A percentile compares a stretch with the other conserved stretches of the same genome.
phyloP scores from a whole-genome alignment of 2,888 invertebrate genomes.

The Chrysolina oricalcia region DNA sequence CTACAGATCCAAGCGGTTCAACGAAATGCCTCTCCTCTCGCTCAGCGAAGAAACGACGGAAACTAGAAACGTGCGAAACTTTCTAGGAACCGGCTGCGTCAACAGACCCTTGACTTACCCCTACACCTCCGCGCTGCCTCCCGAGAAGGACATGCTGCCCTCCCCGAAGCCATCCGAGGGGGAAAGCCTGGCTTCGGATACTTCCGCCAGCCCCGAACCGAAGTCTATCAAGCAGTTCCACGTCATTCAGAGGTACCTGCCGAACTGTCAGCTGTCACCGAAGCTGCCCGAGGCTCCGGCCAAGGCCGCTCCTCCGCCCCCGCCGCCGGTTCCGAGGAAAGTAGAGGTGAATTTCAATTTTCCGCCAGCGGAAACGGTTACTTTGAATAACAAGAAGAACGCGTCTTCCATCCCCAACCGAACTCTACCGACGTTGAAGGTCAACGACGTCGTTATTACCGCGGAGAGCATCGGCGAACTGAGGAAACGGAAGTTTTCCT shows the following conservation, averaged over 20 bases:
- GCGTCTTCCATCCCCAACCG: slow-evolving; percentile 25
- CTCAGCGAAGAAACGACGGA: slow-evolving; percentile 51
- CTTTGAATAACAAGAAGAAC: slow-evolving; percentile 38
- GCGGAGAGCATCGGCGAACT: slow-evolving; percentile 43
- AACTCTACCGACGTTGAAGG: slow-evolving; percentile 58
- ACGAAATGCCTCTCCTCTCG: slow-evolving; percentile 31
- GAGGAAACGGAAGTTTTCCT: slow-evolving; percentile 52
- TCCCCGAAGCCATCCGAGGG: slow-evolving; percentile 34
- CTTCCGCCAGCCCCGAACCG: slow-evolving; percentile 49
- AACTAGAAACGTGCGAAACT: slow-evolving; percentile 59
- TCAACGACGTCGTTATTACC: slow-evolving; percentile 60
- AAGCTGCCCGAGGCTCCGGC: slow-evolving; percentile 37
- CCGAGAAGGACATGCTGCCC: slow-evolving; percentile 32
- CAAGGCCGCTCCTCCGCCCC: slow-evolving; percentile 26
- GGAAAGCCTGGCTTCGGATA: slow-evolving; percentile 9
- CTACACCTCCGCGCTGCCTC: slow-evolving; percentile 69
- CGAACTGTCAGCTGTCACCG: slow-evolving; percentile 39
- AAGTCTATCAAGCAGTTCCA: slow-evolving; percentile 71
- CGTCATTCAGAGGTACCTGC: slow-evolving; percentile 64
- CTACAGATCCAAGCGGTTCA: slow-evolving; percentile 43
- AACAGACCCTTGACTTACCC: slow-evolving; percentile 82
- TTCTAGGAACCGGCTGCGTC: slow-evolving; percentile 71
- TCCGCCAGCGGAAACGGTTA: slow-evolving; percentile 24
- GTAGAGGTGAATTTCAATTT: slow-evolving; percentile 20
- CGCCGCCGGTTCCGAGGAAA: neutral